A percentile compares a stretch with the other conserved stretches of the same genome.
Evolutionary conservation across 2,113 vertebrate genomes (phyloP).

Genomic region (Benitochromis conjunctus): DNA sequence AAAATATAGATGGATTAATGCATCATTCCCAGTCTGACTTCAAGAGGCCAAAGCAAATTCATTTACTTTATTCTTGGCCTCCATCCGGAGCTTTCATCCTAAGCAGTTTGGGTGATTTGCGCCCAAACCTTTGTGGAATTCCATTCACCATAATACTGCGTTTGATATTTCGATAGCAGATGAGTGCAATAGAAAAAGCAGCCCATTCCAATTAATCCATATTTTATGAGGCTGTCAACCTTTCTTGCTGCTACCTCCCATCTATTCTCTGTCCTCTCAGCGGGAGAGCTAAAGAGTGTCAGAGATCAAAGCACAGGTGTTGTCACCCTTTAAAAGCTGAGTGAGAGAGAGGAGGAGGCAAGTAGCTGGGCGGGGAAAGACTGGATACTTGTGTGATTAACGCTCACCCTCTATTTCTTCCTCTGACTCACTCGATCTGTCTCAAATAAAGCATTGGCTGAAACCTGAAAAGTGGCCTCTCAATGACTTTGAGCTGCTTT

Average conservation of each 20-base stretch:
- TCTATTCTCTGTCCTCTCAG: neutral
- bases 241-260: neutral
- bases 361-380: neutral
- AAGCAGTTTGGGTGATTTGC: neutral
- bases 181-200: neutral
- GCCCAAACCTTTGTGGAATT: neutral
- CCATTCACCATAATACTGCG: neutral
- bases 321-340: constrained; percentile 4
- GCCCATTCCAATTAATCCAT: constrained; percentile 43
- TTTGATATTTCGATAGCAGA: constrained; percentile 15
- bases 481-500: neutral
- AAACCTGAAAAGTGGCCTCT: neutral
- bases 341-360: neutral
- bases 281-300: neutral
- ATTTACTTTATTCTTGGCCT: neutral
- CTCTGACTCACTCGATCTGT: neutral
- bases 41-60: neutral
- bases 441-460: neutral
- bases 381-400: constrained; percentile 6
- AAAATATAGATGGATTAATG: neutral
- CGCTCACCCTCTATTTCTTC: neutral
- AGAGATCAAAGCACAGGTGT: constrained; percentile 37
- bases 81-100: neutral
- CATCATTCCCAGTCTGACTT: neutral
- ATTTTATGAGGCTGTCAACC: constrained; percentile 45